Evolutionary conservation across 1,140 invertebrate species (phyloP), one percentile per base, ranked within the genome.

Genomic region (Patella vulgata): DNA sequence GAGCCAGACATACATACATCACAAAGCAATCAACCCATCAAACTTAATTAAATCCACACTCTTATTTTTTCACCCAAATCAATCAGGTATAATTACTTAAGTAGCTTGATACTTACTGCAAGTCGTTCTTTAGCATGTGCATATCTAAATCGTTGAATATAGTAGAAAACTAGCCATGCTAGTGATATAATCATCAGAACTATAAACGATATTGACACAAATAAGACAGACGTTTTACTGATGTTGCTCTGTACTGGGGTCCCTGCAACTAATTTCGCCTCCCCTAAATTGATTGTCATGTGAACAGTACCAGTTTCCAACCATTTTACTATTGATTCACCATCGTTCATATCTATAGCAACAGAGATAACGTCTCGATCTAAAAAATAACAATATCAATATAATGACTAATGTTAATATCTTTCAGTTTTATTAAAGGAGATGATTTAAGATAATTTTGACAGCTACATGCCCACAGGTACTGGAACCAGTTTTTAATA

Each of bases 131-230:
- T 96, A 31, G 94, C 93, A 83, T 96, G 93, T 55, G 95, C 91
- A 82, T 96, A 96, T 28, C 94, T 87, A 83, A 95, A 95, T 60
- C 94, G 86, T 84, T 96, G 94, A 40, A 96, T 91, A 82, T 96
- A 96, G 86, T 97, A 97, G 85, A 96, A 96, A 21, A 96, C 90
- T 2, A 97, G 88, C 95, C 95, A 97, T 1, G 93, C 92, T 61
- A 96, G 84, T 1, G 93, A 95, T 42, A 96, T 95, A 60, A 96
- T 90, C 92, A 96, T 95, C 52, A 96, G 86, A 44, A 97, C 91
- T 66, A 96, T 95, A 84, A 97, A 97, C 0, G 94, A 96, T 63
- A 96, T 93, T 23, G 93, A 95, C 4, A 97, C 94, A 83, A 97
- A 96, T 50, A 96, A 85, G 58, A 96, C 93, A 0, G 93, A 94